These are phyloP conservation scores for Pholis gunnellus DNA, from an alignment of 2,113 vertebrate genomes.

Conservation along the genomic window DNA sequence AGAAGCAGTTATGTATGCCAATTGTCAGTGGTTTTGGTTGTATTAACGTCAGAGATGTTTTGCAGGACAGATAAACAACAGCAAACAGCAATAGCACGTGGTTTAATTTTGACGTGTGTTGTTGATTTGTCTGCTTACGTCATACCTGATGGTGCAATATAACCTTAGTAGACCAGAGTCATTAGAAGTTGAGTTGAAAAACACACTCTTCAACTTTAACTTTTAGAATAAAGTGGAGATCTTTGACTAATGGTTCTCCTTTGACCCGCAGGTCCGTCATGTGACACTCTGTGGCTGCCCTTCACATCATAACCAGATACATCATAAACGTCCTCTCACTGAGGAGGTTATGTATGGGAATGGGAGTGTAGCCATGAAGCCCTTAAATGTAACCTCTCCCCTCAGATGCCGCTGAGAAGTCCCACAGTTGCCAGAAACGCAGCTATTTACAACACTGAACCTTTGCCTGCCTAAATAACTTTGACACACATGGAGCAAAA, in stretches of 20 bases:
- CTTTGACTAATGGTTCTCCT: background rate
- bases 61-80: constrained; percentile 7
- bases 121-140: constrained; percentile 18
- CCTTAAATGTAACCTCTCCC: constrained; percentile 53
- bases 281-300: constrained; percentile 20
- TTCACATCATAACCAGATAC: constrained; percentile 47
- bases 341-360: constrained; percentile 12
- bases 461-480: background rate
- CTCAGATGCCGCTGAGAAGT: constrained; percentile 47
- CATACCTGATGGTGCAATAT: background rate
- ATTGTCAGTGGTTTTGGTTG: constrained; percentile 9
- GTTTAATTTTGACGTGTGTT: constrained; percentile 21
- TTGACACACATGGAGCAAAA: too few relatives aligned
- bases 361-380: constrained; percentile 7
- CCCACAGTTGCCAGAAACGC: constrained; percentile 52
- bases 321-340: constrained; percentile 27
- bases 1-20: background rate
- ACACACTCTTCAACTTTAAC: background rate
- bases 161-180: background rate
- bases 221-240: background rate
- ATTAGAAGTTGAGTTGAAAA: background rate
- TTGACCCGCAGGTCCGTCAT: constrained; percentile 12
- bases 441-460: constrained; percentile 46
- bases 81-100: constrained; percentile 9
- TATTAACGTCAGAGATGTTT: background rate